phyloP scores from a whole-genome alignment of 2,797 vertebrate genomes.

The Sebastes hubbsi region DNA sequence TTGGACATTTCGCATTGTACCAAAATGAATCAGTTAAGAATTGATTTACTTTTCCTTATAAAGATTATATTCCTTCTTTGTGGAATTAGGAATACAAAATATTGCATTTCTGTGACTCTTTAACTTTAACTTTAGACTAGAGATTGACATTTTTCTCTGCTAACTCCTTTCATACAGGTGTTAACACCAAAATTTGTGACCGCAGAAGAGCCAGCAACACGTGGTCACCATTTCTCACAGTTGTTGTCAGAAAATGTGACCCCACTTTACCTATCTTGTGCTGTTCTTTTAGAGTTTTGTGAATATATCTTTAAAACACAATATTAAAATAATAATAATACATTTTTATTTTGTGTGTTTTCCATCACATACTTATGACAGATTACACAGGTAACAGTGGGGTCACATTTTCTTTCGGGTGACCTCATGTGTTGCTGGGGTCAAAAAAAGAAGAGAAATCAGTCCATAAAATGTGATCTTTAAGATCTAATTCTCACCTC shows the following conservation, averaged over 20 bases:
- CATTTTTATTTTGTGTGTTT: background rate
- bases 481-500: background rate
- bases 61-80: background rate
- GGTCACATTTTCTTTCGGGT: no score
- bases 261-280: no score
- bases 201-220: no score
- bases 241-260: no score
- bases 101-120: background rate
- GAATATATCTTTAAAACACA: no score
- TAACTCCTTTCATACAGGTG: background rate
- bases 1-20: constrained; percentile 15
- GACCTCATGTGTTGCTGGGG: no score
- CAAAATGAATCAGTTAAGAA: constrained; percentile 9
- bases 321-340: no score
- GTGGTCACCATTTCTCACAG: no score
- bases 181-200: no score
- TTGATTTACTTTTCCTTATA: background rate
- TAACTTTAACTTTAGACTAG: background rate
- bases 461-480: background rate
- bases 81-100: background rate
- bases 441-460: background rate
- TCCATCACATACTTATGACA: background rate
- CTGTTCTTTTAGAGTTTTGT: no score
- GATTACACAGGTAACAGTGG: no score
- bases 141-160: background rate